Conservation (phyloP, 2,113 vertebrate genomes). For the Cacatua alba region DNA sequence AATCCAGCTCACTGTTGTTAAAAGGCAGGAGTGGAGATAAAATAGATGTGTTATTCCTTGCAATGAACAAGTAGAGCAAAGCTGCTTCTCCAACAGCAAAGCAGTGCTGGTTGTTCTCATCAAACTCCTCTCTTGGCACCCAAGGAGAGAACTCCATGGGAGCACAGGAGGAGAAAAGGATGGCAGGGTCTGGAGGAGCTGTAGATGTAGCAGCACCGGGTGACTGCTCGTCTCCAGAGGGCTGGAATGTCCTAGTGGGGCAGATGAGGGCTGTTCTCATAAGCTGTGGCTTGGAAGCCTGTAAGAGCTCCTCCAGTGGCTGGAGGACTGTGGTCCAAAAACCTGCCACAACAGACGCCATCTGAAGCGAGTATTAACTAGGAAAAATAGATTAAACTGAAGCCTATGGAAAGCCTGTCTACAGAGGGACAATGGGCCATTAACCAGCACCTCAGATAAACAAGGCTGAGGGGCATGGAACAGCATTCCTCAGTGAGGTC, state of each 20-base stretch:
- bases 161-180: background rate
- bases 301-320: background rate
- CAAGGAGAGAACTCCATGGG: background rate
- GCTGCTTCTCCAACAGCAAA: background rate
- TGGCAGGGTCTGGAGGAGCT: background rate
- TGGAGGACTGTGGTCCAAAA: background rate
- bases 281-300: background rate
- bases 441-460: background rate
- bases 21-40: background rate
- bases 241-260: background rate
- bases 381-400: background rate
- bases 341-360: background rate
- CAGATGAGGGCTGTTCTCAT: background rate
- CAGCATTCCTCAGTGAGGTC: background rate
- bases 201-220: background rate
- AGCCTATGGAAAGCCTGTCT: background rate
- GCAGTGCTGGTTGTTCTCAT: background rate
- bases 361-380: background rate
- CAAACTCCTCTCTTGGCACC: background rate
- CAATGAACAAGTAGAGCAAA: background rate
- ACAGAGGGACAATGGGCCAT: background rate
- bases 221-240: background rate
- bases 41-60: background rate
- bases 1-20: background rate
- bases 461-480: background rate